These are phyloP conservation scores for Clarias pachynema DNA, from an alignment of 2,797 vertebrate species.

Conservation along the genomic window DNA sequence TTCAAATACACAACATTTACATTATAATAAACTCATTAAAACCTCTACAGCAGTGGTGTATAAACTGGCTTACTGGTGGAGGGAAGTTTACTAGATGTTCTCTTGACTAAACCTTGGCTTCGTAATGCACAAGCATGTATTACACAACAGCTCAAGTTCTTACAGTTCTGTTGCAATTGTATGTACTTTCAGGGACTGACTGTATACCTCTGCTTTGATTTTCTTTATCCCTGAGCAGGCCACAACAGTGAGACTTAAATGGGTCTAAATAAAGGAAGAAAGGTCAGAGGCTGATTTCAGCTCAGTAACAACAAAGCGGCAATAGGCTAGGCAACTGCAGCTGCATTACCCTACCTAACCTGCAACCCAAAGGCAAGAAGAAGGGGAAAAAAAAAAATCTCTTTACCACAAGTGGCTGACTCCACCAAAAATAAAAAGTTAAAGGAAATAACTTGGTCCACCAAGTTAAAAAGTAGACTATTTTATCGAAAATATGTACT, in stretches of 20 bases:
- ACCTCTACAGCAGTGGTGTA: slow-evolving; percentile 77
- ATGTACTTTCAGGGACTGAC: slow-evolving; percentile 33
- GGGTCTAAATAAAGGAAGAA: slow-evolving; percentile 60
- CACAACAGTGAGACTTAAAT: slow-evolving; percentile 63
- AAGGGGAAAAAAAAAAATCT: background rate
- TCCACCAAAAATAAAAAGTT: slow-evolving; percentile 19
- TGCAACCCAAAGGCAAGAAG: slow-evolving; percentile 25
- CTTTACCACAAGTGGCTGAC: background rate
- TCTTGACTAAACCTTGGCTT: slow-evolving; percentile 57
- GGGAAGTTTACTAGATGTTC: slow-evolving; percentile 58
- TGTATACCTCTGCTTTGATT: slow-evolving; percentile 58
- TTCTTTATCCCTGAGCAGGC: slow-evolving; percentile 79
- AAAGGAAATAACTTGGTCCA: slow-evolving; percentile 37
- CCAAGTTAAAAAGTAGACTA: slow-evolving; percentile 24
- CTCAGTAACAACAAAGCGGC: slow-evolving; percentile 45
- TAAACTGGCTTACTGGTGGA: slow-evolving; percentile 62
- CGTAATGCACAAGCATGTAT: slow-evolving; percentile 68
- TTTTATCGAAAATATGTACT: slow-evolving; percentile 16
- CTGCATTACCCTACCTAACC: slow-evolving; percentile 30
- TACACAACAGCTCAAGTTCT: slow-evolving; percentile 59
- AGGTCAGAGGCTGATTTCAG: slow-evolving; percentile 37
- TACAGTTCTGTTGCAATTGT: slow-evolving; percentile 27
- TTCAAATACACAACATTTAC: slow-evolving; percentile 73
- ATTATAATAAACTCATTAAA: slow-evolving; percentile 65
- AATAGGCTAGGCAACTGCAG: background rate